These are phyloP conservation scores for Neosilurus mollespiculum DNA, from an alignment of 2,797 vertebrate species.

Conservation along the genomic window DNA sequence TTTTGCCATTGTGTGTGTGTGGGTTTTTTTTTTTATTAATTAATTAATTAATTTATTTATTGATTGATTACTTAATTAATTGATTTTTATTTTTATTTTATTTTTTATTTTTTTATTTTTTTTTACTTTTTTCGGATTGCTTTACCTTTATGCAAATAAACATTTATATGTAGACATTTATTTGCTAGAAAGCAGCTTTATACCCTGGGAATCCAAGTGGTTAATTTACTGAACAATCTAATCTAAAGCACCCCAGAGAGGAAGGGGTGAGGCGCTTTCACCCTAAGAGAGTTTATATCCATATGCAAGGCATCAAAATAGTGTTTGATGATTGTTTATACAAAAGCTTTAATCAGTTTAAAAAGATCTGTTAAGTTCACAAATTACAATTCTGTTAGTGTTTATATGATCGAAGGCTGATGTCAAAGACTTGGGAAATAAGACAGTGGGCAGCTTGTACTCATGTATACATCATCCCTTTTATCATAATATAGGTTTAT, in stretches of 20 bases:
- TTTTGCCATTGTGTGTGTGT: too few relatives aligned
- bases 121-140: too few relatives aligned
- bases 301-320: neutral
- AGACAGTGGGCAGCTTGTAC: too few relatives aligned
- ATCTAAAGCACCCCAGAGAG: slow-evolving; percentile 1
- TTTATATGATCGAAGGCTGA: too few relatives aligned
- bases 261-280: slow-evolving; percentile 8
- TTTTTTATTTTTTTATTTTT: too few relatives aligned
- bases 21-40: too few relatives aligned
- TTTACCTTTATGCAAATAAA: too few relatives aligned
- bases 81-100: too few relatives aligned
- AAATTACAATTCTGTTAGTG: neutral
- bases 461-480: neutral
- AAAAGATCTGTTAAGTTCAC: neutral
- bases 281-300: neutral
- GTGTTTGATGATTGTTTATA: neutral
- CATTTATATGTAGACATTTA: too few relatives aligned
- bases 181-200: neutral
- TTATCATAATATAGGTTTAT: neutral
- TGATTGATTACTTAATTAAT: too few relatives aligned
- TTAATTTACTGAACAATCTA: neutral
- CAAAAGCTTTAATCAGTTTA: neutral
- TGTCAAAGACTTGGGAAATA: neutral
- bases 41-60: too few relatives aligned
- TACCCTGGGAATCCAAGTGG: neutral